These are phyloP conservation scores for Sciurus vulgaris DNA, from an alignment of 2,797 vertebrate species.

Conservation along the genomic window DNA sequence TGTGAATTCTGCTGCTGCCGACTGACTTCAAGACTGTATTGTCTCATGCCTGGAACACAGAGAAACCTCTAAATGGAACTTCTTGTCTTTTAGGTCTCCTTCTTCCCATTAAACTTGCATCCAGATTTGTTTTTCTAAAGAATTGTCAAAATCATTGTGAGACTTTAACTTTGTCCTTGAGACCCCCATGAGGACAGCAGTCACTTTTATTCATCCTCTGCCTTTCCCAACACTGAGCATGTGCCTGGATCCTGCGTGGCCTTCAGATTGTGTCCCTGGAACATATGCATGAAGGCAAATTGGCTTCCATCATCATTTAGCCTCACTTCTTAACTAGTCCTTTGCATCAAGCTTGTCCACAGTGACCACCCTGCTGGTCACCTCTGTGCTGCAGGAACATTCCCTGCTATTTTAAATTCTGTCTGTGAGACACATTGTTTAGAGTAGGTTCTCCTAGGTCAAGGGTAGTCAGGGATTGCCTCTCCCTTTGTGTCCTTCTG, in stretches of 20 bases:
- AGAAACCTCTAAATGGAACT: background rate
- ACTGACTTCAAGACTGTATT: background rate
- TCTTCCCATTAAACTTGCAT: slow-evolving; percentile 17
- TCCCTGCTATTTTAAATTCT: background rate
- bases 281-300: background rate
- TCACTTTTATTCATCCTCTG: background rate
- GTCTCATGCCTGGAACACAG: background rate
- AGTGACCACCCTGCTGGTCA: background rate
- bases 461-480: background rate
- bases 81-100: background rate
- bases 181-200: background rate
- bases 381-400: background rate
- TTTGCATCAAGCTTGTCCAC: background rate
- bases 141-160: background rate
- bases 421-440: background rate
- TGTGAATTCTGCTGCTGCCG: background rate
- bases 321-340: background rate
- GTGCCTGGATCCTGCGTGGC: background rate
- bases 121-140: background rate
- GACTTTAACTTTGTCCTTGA: background rate
- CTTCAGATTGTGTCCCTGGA: background rate
- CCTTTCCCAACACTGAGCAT: background rate
- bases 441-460: background rate
- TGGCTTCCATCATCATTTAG: background rate
- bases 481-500: background rate